Base-by-base conservation (phyloP, 2,797 vertebrate species). In the Anguilla marmorata region DNA sequence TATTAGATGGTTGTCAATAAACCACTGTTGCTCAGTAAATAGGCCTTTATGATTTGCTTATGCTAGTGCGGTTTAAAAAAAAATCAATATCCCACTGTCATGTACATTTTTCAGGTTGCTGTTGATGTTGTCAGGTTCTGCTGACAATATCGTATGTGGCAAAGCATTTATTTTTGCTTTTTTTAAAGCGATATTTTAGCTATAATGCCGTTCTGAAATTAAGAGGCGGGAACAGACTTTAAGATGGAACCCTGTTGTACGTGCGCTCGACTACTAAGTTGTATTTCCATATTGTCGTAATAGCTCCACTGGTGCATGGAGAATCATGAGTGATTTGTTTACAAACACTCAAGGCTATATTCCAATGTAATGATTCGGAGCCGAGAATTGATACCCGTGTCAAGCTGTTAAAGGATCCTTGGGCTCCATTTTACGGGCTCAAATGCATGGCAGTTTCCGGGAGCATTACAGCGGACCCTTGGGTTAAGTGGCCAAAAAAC, bases 401-500 rank as follows among this genome's bases (percentile, higher is more conserved):
- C 58, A 87, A n/a, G n/a, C 79, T 30, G 16, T 27, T 27, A 19
- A 87, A 2, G 56, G 54, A 11, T 27, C 48, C 72, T 54, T 16
- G 19, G 72, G 5, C 52, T 11, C 84, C 52, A 24, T n/a, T 63
- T 80, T 27, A 24, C 12, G 19, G 24, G n/a, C 24, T 72, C 30
- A 88, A 72, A 86, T 41, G 63, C 76, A 4, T 84, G 0, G 2
- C 21, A 30, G 85, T 82, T 21, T 45, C 3, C 21, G 41, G 24
- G 24, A 8, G 27, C 80, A 69, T 60, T 85, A 79, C 19, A 30
- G n/a, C 9, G 85, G 3, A 72, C 79, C 37, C 37, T 60, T 33
- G 83, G 58, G 79, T 89, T 83, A 45, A 86, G 79, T 72, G 79
- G 85, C 33, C 54, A 19, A 16, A 14, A 30, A 84, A 14, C 27